These are phyloP conservation scores for Thunnus thynnus DNA, from an alignment of 2,113 vertebrate species.

Conservation along the genomic window DNA sequence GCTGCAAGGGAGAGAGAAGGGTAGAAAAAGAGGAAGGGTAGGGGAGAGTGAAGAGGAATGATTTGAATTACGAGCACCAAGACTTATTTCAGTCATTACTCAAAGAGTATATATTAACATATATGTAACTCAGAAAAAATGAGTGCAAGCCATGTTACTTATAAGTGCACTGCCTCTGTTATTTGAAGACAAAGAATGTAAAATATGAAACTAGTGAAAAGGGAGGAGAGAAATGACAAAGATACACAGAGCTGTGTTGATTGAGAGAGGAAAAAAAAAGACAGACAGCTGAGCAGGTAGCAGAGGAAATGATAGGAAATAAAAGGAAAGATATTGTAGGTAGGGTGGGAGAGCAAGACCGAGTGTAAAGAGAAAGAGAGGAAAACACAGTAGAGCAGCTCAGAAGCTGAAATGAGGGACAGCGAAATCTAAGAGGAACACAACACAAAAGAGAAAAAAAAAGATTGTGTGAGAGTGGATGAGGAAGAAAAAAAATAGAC, in stretches of 20 bases:
- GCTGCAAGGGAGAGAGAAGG: constrained; percentile 77
- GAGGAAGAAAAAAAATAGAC: background rate
- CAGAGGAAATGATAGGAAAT: background rate
- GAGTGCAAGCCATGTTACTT: no score
- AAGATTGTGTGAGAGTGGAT: background rate
- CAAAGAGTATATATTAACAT: background rate
- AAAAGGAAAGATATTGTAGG: constrained; percentile 7
- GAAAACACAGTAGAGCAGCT: background rate
- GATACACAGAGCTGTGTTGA: background rate
- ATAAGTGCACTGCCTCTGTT: background rate
- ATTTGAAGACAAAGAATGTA: background rate
- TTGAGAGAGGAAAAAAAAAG: background rate
- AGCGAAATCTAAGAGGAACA: background rate
- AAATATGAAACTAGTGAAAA: background rate
- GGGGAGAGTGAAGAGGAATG: background rate
- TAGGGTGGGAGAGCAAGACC: background rate
- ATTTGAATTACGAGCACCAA: background rate
- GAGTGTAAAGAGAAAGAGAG: background rate
- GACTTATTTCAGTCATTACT: background rate
- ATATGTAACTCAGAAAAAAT: background rate
- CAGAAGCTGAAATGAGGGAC: background rate
- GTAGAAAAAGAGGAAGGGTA: background rate
- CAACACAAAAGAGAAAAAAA: background rate
- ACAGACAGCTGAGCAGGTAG: background rate
- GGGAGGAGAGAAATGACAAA: background rate